Base-by-base conservation (phyloP, 2,888 invertebrate genomes). In the Dione juno region DNA sequence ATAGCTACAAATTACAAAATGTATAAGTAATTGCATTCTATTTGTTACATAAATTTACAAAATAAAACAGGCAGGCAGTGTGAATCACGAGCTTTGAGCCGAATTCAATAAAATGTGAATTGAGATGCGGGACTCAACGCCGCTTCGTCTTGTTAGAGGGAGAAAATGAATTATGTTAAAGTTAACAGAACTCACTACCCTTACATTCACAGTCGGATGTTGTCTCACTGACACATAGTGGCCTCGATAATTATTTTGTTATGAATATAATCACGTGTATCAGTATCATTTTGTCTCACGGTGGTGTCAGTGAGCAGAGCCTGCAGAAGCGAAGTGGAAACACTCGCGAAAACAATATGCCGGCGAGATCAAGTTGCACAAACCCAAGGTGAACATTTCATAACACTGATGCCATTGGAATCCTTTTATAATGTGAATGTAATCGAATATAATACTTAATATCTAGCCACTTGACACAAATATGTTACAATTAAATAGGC, bases 321-420 rank as follows among this genome's bases (percentile, higher is more conserved):
- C 45, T 64, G 64, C 43, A 43, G 63, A 43, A 58, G 63, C 54
- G 28, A 41, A 45, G 63, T 50, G 41, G 50, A 41, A 80, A 88
- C 84, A 68, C 88, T 88, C 77, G 77, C 77, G 69, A 82, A 82
- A 84, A 86, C 84, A 84, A 83, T 77, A 37, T 57, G 87, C 82
- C 89, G 88, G 88, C 80, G 78, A 71, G 82, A 78, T 90, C 88
- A 74, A 65, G 78, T 91, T 84, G 77, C 89, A 87, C 80, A 87
- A 80, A 77, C 80, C 77, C 89, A 90, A 91, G 88, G 91, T 88
- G 84, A 88, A 73, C 74, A 75, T 81, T 79, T 79, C 79, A 88
- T 82, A 88, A 89, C 84, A 85, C 78, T 82, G 81, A 85, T 81
- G 85, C 83, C 82, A 81, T 77, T 82, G 84, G 85, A 85, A 85